Conservation (phyloP, 2,888 invertebrate genomes). For the Prosopocoilus inquinatus region DNA sequence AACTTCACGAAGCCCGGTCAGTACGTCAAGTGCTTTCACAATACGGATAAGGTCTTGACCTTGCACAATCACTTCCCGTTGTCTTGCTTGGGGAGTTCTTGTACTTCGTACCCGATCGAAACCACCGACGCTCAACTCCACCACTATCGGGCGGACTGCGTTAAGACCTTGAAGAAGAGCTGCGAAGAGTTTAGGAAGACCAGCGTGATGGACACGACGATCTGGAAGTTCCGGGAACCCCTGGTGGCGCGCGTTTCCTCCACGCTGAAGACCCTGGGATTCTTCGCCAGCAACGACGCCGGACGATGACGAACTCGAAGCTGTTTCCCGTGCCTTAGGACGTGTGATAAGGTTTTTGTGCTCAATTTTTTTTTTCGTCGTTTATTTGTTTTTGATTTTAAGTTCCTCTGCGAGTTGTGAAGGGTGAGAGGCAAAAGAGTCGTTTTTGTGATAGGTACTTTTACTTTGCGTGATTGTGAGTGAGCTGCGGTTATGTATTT, state of each 20-base stretch:
- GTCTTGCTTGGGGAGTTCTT: conserved; percentile 78
- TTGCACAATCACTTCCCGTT: conserved; percentile 92
- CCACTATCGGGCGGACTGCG: conserved; percentile 93
- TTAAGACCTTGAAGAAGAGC: conserved; percentile 78
- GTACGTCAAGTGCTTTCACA: conserved; percentile 93
- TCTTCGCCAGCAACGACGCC: conserved; percentile 50
- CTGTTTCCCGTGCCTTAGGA: no score
- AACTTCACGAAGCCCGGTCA: conserved; percentile 92
- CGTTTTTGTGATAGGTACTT: no score
- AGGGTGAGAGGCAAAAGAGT: no score
- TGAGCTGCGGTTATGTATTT: no score
- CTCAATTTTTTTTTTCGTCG: no score
- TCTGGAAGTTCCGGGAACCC: conserved; percentile 84
- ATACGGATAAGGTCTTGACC: conserved; percentile 83
- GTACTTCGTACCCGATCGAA: conserved; percentile 82
- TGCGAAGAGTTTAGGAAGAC: conserved; percentile 81
- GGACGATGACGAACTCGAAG: no score
- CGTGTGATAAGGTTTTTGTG: no score
- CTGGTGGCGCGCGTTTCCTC: conserved; percentile 68
- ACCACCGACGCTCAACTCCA: conserved; percentile 84
- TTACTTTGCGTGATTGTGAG: no score
- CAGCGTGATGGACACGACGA: conserved; percentile 78
- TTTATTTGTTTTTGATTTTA: no score
- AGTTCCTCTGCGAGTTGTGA: no score
- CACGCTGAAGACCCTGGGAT: conserved; percentile 71